Conservation (phyloP, 2,113 vertebrate genomes). For the Motacilla alba region DNA sequence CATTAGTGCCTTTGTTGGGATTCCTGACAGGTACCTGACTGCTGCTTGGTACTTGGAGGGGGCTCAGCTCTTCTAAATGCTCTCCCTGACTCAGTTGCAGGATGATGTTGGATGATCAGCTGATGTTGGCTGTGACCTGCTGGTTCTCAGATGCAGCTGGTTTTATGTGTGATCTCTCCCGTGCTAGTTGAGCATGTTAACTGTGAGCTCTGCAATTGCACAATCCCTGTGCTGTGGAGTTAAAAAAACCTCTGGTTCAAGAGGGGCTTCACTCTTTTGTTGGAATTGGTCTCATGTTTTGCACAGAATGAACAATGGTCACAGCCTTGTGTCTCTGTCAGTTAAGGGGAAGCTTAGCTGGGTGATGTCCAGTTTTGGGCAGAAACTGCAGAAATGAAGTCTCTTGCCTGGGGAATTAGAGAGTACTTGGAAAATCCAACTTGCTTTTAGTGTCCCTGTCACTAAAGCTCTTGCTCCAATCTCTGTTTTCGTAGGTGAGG, state of each 20-base stretch:
- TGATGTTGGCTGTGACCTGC: not conserved
- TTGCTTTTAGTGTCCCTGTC: not conserved
- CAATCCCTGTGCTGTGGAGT: not conserved
- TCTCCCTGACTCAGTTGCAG: not conserved
- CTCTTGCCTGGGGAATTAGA: not conserved
- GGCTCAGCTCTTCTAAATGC: not conserved
- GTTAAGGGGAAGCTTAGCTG: not conserved
- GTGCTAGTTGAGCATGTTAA: not conserved
- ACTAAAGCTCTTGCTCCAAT: not conserved
- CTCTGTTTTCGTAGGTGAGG: slow-evolving; percentile 73
- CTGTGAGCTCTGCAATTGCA: not conserved
- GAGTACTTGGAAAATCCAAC: not conserved
- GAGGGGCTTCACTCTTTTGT: not conserved
- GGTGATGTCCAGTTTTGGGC: not conserved
- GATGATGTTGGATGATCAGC: not conserved
- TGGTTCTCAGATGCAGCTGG: not conserved
- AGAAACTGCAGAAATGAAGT: not conserved
- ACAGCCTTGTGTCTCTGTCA: not conserved
- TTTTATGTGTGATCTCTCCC: not conserved
- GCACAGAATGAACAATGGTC: not conserved
- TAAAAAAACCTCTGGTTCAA: not conserved
- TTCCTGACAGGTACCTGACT: not conserved
- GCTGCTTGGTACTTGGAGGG: not conserved
- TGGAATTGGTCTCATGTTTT: not conserved
- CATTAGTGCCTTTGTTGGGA: not conserved